A percentile compares a stretch with the other conserved stretches of the same genome.
Evolutionary conservation across 2,113 vertebrate species (phyloP).

Genomic region (Eleginops maclovinus): DNA sequence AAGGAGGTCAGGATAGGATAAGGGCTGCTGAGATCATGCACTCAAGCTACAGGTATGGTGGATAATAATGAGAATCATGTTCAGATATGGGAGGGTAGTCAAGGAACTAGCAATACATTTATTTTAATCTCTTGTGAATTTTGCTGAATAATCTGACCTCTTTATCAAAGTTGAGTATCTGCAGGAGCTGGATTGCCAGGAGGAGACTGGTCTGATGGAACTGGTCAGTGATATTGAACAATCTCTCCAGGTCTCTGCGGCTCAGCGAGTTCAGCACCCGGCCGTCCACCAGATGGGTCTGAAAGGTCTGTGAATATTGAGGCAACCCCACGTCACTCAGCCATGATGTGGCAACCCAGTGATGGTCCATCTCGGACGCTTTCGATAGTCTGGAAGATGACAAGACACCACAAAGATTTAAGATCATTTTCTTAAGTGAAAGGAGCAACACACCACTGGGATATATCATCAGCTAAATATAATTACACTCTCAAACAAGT

Average conservation of each 20-base stretch:
- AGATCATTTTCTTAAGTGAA: background rate
- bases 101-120: background rate
- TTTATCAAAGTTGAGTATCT: constrained; percentile 87
- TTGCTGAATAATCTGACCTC: constrained; percentile 78
- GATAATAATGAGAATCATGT: constrained; percentile 28
- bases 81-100: background rate
- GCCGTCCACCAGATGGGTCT: constrained; percentile 88
- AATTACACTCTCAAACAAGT: background rate
- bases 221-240: constrained; percentile 86
- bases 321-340: constrained; percentile 88
- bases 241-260: constrained; percentile 87
- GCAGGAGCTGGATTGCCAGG: constrained; percentile 88
- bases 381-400: constrained; percentile 82
- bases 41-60: background rate
- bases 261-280: constrained; percentile 88
- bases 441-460: background rate
- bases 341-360: constrained; percentile 91
- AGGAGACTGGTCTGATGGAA: constrained; percentile 90
- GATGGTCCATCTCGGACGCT: constrained; percentile 89
- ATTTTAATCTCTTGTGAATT: background rate
- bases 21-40: constrained; percentile 42
- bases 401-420: background rate
- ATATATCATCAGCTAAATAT: background rate
- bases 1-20: constrained; percentile 24
- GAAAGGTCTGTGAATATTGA: constrained; percentile 90